Conservation (phyloP, 2,888 invertebrate species). For the Automeris io region DNA sequence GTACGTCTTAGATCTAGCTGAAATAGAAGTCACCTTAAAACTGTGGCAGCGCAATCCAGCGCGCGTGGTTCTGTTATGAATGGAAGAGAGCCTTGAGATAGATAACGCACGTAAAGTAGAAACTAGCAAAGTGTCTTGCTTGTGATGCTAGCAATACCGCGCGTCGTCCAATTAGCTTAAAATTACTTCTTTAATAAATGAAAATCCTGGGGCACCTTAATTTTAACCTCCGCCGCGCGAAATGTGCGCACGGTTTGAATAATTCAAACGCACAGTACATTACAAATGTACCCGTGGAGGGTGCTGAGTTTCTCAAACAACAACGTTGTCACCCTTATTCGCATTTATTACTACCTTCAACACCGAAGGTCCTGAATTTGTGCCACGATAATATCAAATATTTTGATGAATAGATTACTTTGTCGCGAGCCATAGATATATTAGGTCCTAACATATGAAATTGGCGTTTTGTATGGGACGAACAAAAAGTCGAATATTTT, state of each 20-base stretch:
- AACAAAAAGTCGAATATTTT: no score
- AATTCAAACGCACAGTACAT: constrained; percentile 31
- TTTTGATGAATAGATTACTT: neutral
- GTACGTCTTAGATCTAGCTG: no score
- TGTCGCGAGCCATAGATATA: no score
- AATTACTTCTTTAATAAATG: constrained; percentile 49
- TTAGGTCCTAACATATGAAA: no score
- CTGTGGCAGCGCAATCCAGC: no score
- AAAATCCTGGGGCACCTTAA: constrained; percentile 38
- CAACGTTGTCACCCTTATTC: constrained; percentile 4
- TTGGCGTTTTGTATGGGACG: no score
- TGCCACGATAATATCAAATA: neutral
- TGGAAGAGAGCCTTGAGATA: no score
- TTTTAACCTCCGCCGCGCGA: constrained; percentile 34
- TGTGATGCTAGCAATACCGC: constrained; percentile 6
- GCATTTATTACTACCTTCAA: neutral
- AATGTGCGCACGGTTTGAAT: constrained; percentile 31
- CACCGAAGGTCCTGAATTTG: no score
- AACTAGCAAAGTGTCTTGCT: no score
- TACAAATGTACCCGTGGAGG: constrained; percentile 19
- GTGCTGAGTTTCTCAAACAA: constrained; percentile 18
- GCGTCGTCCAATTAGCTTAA: constrained; percentile 37
- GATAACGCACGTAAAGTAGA: no score
- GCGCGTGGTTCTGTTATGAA: no score
- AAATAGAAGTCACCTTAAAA: no score